Evolutionary conservation across 2,113 vertebrate species (phyloP), one percentile per base, ranked within the genome.

Genomic region (Apteryx mantelli): DNA sequence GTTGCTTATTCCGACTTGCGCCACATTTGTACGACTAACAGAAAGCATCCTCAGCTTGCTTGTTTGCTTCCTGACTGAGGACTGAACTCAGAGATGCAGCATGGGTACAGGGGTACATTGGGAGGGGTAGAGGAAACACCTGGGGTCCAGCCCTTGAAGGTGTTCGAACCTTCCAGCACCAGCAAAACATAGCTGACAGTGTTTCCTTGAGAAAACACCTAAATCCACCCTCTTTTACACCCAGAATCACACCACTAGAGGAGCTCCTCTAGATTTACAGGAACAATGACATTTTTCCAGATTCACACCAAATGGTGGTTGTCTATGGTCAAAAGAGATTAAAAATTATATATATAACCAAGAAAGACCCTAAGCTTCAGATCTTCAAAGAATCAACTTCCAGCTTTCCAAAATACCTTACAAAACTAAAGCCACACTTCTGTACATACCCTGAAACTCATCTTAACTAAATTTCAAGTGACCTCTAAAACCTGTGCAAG

Each of bases 231-330:
- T 50, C 5, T 81, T 78, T 68, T 56, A 76, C n/a, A 40, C 4
- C 9, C 53, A 36, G 32, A 4, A 36, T 25, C 36, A 44, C 64
- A 63, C 5, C 21, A 32, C 36, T 28, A 26, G 11, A 85, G 11
- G 6, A 71, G 24, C 7, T 85, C 12, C 50, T 66, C 64, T 52
- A 16, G 55, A 82, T 55, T 93, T 53, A 81, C 13, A 91, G 53
- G 32, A 90, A 44, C 14, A 13, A 1, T 15, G 17, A 36, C 36
- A 26, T 70, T 87, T 65, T 58, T 50, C 22, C 26, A 82, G 26
- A 46, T 36, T 38, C 66, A 71, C 21, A 3, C 1, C 79, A 66
- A 15, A 18, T 0, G 0, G 9, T 16, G 13, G 63, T 16, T 68
- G 36, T 11, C 48, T 36, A 55, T 34, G 9, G n/a, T 69, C 18